These are phyloP conservation scores for Oncorhynchus nerka DNA, from an alignment of 2,113 vertebrate species.

Conservation along the genomic window DNA sequence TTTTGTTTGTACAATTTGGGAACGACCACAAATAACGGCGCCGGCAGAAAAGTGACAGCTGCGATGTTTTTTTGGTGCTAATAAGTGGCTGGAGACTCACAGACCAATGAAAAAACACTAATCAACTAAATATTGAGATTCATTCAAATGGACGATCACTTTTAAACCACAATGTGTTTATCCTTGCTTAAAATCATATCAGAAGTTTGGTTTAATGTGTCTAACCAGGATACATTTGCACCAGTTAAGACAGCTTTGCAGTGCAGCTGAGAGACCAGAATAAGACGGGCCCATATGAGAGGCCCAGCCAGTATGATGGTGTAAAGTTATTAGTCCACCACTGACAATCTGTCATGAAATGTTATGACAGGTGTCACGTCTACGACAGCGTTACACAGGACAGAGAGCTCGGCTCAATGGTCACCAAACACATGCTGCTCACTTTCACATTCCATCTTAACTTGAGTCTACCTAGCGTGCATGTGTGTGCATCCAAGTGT, in stretches of 20 bases:
- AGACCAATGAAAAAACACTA: background rate
- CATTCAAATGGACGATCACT: background rate
- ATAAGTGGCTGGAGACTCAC: background rate
- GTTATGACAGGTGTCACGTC: slow-evolving; percentile 71
- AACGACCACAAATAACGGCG: background rate
- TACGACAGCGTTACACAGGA: slow-evolving; percentile 51
- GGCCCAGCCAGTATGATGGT: slow-evolving; percentile 21
- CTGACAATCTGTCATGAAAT: slow-evolving; percentile 54
- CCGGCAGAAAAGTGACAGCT: background rate
- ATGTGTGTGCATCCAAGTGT: slow-evolving; percentile 2
- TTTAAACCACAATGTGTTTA: background rate
- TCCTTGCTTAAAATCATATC: background rate
- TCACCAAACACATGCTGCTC: slow-evolving; percentile 67
- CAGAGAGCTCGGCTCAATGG: slow-evolving; percentile 50
- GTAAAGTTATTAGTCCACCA: slow-evolving; percentile 62
- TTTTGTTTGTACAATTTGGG: slow-evolving; percentile 15
- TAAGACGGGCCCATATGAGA: background rate
- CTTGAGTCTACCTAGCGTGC: background rate
- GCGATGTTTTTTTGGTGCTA: background rate
- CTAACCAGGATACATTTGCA: slow-evolving; percentile 31
- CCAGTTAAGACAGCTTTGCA: background rate
- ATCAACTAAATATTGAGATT: background rate
- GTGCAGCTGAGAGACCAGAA: slow-evolving; percentile 1
- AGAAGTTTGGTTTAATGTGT: background rate
- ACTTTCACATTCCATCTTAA: slow-evolving; percentile 50